Evolutionary conservation across 2,797 vertebrate genomes (phyloP), one percentile per base, ranked within the genome.

Genomic region (Gila robusta): DNA sequence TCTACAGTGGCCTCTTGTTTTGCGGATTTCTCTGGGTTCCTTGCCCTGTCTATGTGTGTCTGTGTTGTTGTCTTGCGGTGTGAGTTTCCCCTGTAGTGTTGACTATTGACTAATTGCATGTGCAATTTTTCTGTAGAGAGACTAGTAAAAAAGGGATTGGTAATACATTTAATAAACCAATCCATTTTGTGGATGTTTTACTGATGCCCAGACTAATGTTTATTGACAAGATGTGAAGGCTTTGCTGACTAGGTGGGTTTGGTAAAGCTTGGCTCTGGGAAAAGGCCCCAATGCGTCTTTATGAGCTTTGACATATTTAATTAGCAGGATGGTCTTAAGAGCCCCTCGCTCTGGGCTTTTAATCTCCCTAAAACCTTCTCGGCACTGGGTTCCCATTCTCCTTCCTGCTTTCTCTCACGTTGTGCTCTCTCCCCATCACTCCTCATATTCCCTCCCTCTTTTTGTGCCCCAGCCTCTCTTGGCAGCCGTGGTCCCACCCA

Each of bases 251-350:
- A 92, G 94, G 95, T 95, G 94, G 89, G 95, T 92, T 96, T 93
- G 91, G 93, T 95, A 94, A 95, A 94, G 93, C 94, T 95, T 94
- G 94, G 89, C 94, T 94, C 82, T 91, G 92, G 93, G 47, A 87
- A 94, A 94, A 95, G 92, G 94, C 92, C 93, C 95, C 92, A 94
- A 94, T 94, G 93, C 93, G 94, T 95, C 95, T 97, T 96, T 96
- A 96, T 94, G 94, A 94, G 95, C 94, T 94, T 94, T 97, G 96
- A 97, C 95, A 96, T 95, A 96, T 96, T 91, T 97, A 96, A 97
- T 97, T 97, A 97, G 93, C 92, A 94, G 96, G 96, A 96, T 97
- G 96, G 96, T 94, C 94, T 95, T 95, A 94, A 95, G 95, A 94
- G 95, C 95, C 94, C 93, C 94, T 94, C 89, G 90, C 94, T 87